These are phyloP conservation scores for Molorchus minor DNA, from an alignment of 2,888 invertebrate species.

Conservation along the genomic window DNA sequence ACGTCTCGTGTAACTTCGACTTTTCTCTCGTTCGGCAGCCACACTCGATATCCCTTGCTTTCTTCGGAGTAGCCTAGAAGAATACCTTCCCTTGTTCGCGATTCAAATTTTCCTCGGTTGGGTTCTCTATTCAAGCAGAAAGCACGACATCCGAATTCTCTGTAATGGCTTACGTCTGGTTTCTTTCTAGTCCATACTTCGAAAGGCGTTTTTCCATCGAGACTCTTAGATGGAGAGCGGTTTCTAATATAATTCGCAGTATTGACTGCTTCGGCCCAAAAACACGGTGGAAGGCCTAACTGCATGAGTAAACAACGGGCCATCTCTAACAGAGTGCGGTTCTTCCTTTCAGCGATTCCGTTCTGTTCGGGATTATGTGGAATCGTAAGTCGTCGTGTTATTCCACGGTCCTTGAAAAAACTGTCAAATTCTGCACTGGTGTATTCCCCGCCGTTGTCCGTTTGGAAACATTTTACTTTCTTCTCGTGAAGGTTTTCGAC, in stretches of 20 bases:
- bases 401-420: slow-evolving; percentile 35
- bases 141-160: slow-evolving; percentile 47
- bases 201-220: slow-evolving; percentile 43
- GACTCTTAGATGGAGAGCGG: slow-evolving; percentile 43
- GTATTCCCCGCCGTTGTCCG: slow-evolving; percentile 42
- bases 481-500: slow-evolving; percentile 41
- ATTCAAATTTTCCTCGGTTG: slow-evolving; percentile 43
- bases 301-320: slow-evolving; percentile 45
- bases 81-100: slow-evolving; percentile 39
- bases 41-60: slow-evolving; percentile 45
- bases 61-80: slow-evolving; percentile 46
- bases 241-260: slow-evolving; percentile 53
- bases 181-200: slow-evolving; percentile 42
- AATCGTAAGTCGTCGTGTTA: slow-evolving; percentile 32
- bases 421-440: slow-evolving; percentile 30
- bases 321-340: too few relatives aligned
- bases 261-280: slow-evolving; percentile 55
- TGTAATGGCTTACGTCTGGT: slow-evolving; percentile 43
- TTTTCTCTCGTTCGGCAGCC: slow-evolving; percentile 31
- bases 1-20: slow-evolving; percentile 39
- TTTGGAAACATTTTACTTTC: slow-evolving; percentile 34
- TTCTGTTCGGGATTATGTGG: slow-evolving; percentile 42
- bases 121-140: slow-evolving; percentile 36
- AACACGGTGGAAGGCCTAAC: slow-evolving; percentile 40
- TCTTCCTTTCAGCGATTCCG: too few relatives aligned